phyloP scores from a whole-genome alignment of 2,888 invertebrate species.

The Caenorhabditis zanzibari region DNA sequence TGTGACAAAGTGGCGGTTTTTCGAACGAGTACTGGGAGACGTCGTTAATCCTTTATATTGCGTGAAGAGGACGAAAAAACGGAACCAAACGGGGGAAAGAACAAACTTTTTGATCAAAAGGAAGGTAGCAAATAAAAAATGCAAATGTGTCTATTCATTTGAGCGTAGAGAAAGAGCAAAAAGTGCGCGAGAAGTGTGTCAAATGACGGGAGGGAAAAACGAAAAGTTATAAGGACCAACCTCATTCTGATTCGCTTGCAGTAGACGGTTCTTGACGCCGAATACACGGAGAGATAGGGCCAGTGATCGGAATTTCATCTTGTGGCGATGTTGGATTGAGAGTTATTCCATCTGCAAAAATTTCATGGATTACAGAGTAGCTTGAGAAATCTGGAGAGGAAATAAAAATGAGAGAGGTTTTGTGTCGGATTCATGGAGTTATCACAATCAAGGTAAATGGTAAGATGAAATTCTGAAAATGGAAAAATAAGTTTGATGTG shows the following conservation, averaged over 20 bases:
- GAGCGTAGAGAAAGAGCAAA: constrained; percentile 37
- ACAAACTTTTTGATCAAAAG: constrained; percentile 18
- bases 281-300: constrained; percentile 82
- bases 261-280: constrained; percentile 72
- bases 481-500: too few relatives aligned
- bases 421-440: neutral
- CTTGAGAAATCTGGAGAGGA: neutral
- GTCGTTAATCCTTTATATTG: constrained; percentile 10
- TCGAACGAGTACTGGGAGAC: neutral
- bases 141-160: constrained; percentile 58
- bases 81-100: constrained; percentile 9
- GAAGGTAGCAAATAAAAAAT: constrained; percentile 47
- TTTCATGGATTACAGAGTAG: neutral
- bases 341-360: constrained; percentile 59
- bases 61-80: constrained; percentile 25
- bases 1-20: constrained; percentile 6
- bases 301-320: constrained; percentile 82
- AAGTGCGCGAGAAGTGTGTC: constrained; percentile 23
- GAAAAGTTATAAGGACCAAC: constrained; percentile 29
- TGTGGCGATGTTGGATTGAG: neutral
- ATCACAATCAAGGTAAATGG: neutral
- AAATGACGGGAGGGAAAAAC: too few relatives aligned
- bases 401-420: neutral
- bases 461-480: neutral
- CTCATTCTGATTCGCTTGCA: constrained; percentile 59